Conservation (phyloP, 2,888 invertebrate genomes). For the Branchellion lobata region DNA sequence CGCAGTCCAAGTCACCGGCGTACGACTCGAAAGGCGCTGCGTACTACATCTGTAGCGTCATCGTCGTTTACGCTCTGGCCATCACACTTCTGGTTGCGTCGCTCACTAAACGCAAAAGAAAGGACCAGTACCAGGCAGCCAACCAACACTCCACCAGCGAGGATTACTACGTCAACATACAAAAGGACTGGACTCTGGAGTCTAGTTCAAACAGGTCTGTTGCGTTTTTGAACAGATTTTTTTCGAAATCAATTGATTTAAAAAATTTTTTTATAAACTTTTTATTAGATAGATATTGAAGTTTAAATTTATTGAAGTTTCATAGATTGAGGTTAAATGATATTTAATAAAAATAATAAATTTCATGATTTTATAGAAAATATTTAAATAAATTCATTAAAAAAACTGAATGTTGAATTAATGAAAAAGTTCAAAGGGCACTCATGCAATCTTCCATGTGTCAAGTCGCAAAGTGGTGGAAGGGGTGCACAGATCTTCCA, state of each 20-base stretch:
- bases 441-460: too few species aligned
- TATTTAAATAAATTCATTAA: too few species aligned
- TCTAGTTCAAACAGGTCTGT: not conserved
- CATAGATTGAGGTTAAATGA: not conserved
- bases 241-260: not conserved
- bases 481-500: not conserved
- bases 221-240: not conserved
- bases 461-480: not conserved
- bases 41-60: conserved; percentile 46
- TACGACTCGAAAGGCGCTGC: conserved; percentile 46
- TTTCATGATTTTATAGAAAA: too few species aligned
- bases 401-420: too few species aligned
- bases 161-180: conserved; percentile 35
- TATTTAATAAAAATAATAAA: not conserved
- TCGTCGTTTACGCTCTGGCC: conserved; percentile 44
- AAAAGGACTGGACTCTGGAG: not conserved
- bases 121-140: conserved; percentile 37
- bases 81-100: conserved; percentile 43
- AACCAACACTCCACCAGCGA: conserved; percentile 24
- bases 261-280: not conserved
- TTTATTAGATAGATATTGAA: not conserved
- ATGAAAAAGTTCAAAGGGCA: too few species aligned
- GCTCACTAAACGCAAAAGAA: conserved; percentile 34
- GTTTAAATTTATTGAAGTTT: not conserved
- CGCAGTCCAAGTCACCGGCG: not conserved